A percentile compares a stretch with the other conserved stretches of the same genome.
phyloP scores from a whole-genome alignment of 37 sponge, comb jelly and placozoan species.

The Halichondria panicea region DNA sequence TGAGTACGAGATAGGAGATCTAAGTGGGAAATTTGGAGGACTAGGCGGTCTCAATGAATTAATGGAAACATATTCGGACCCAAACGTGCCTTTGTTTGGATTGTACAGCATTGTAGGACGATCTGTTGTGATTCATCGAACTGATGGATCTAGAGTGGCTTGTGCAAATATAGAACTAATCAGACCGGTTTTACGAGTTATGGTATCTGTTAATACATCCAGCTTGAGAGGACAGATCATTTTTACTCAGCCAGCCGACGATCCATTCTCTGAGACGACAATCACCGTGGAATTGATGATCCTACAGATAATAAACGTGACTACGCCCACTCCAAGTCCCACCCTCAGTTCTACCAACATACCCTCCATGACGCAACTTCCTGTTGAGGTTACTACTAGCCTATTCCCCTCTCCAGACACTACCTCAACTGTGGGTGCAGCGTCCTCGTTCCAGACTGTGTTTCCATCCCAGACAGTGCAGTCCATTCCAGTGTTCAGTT shows the following conservation, averaged over 20 bases:
- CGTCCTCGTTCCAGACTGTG: not conserved
- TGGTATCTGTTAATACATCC: constrained; percentile 10
- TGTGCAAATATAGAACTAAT: constrained; percentile 55
- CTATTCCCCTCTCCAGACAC: not conserved
- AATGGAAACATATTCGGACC: constrained; percentile 29
- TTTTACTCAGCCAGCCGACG: constrained; percentile 57
- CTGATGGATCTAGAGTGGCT: constrained; percentile 14
- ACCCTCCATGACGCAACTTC: not conserved
- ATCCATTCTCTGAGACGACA: constrained; percentile 62
- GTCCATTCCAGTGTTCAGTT: not conserved
- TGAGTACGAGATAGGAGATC: constrained; percentile 69
- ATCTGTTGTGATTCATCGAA: constrained; percentile 58
- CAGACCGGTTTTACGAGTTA: not conserved
- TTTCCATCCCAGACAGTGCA: not conserved
- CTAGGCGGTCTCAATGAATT: constrained; percentile 7
- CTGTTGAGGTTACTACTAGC: not conserved
- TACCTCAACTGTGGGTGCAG: not conserved
- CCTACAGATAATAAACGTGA: not conserved
- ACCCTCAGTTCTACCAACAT: not conserved
- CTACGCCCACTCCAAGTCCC: not conserved
- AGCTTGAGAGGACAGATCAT: constrained; percentile 30
- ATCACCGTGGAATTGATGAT: constrained; percentile 28
- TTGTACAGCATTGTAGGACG: constrained; percentile 64
- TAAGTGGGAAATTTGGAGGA: constrained; percentile 76
- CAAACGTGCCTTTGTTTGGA: constrained; percentile 71